phyloP scores from a whole-genome alignment of 2,113 vertebrate genomes.

The Gopherus evgoodei region DNA sequence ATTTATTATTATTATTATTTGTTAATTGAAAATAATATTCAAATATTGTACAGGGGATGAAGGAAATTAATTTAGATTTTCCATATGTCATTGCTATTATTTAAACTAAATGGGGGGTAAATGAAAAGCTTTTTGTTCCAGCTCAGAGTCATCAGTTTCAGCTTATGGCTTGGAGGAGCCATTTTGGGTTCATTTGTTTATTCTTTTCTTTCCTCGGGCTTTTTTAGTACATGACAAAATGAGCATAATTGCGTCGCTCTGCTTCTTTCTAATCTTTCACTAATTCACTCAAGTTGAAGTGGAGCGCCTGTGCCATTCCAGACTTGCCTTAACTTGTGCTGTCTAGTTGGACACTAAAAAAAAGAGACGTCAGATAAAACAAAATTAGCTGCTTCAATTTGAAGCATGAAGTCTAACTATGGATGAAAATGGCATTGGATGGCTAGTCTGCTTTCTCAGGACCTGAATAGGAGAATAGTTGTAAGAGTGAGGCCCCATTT shows the following conservation, averaged over 20 bases:
- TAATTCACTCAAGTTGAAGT: not conserved
- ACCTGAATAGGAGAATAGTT: not conserved
- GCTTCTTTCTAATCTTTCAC: accelerated
- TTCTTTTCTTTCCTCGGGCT: slow-evolving; percentile 15
- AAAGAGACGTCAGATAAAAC: slow-evolving; percentile 27
- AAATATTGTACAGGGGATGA: no score
- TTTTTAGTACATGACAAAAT: not conserved
- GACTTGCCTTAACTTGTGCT: slow-evolving; percentile 53
- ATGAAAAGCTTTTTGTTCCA: not conserved
- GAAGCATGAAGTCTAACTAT: not conserved
- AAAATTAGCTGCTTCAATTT: not conserved
- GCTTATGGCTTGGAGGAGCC: slow-evolving; percentile 9
- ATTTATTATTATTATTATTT: accelerated
- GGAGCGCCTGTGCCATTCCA: not conserved
- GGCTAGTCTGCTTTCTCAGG: not conserved
- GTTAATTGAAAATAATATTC: accelerated
- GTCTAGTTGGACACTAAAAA: slow-evolving; percentile 40
- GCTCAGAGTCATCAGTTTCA: not conserved
- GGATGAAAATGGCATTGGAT: not conserved
- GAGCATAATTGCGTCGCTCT: not conserved
- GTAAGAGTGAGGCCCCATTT: not conserved
- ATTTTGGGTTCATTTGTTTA: slow-evolving; percentile 63
- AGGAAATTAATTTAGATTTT: not conserved
- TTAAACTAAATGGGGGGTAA: accelerated
- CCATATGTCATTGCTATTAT: accelerated